Conservation (phyloP, 2,888 invertebrate species). For the Synanthedon andrenaeformis region DNA sequence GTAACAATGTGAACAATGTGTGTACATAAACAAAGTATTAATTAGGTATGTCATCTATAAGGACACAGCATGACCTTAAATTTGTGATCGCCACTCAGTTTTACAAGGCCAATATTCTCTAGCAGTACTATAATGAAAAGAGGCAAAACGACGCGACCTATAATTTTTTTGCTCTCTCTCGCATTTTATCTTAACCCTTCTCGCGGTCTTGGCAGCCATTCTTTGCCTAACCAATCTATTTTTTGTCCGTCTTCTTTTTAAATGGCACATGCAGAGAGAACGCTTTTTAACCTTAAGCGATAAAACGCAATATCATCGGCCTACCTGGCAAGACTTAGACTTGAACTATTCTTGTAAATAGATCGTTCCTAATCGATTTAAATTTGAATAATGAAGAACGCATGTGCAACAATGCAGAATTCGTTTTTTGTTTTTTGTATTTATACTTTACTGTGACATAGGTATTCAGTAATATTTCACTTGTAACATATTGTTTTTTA, state of each 20-base stretch:
- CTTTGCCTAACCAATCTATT: conserved; percentile 53
- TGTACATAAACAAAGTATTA: too few relatives aligned
- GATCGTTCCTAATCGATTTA: conserved; percentile 59
- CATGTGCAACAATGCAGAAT: conserved; percentile 2
- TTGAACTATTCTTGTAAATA: conserved; percentile 52
- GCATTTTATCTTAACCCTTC: conserved; percentile 50
- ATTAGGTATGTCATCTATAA: too few relatives aligned
- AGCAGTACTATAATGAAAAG: conserved; percentile 23
- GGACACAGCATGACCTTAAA: too few relatives aligned
- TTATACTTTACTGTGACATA: too few relatives aligned
- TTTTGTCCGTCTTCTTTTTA: conserved; percentile 59
- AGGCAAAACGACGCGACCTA: conserved; percentile 24
- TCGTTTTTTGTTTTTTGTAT: neutral
- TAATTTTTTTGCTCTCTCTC: conserved; percentile 49
- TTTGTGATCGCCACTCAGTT: too few relatives aligned
- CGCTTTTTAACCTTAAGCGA: conserved; percentile 47
- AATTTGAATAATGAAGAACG: conserved; percentile 4
- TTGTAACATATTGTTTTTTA: too few relatives aligned
- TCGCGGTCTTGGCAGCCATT: conserved; percentile 52
- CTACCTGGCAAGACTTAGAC: conserved; percentile 53
- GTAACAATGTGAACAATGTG: too few relatives aligned
- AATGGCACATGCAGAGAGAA: conserved; percentile 68
- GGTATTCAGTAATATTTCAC: too few relatives aligned
- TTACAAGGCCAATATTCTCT: neutral
- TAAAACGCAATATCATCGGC: conserved; percentile 65